Conservation (phyloP, 1,140 invertebrate species). For the Vanessa atalanta region DNA sequence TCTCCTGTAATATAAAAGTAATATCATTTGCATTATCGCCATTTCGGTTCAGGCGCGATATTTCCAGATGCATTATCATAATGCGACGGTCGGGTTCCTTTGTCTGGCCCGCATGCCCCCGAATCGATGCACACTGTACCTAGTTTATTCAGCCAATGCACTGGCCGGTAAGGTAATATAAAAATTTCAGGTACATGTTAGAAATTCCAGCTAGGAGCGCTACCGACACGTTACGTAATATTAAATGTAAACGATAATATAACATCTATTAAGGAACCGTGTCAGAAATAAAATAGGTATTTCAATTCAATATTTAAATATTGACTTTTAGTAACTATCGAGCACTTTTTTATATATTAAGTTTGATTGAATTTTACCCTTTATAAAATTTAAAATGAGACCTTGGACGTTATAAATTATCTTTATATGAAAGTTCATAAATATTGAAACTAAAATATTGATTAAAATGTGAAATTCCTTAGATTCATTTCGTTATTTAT, state of each 20-base stretch:
- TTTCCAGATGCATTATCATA: conserved; percentile 53
- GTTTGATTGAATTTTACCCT: too few relatives aligned
- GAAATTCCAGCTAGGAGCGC: conserved; percentile 11
- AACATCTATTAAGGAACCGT: background rate
- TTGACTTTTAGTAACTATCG: too few relatives aligned
- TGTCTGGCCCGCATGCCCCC: conserved; percentile 45
- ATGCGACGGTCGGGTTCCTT: conserved; percentile 48
- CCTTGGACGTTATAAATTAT: too few relatives aligned
- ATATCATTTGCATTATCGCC: conserved; percentile 41
- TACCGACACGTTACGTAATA: conserved; percentile 9
- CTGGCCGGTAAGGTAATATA: conserved; percentile 16
- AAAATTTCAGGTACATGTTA: conserved; percentile 28
- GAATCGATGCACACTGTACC: conserved; percentile 44
- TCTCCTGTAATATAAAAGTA: conserved; percentile 33
- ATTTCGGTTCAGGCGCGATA: conserved; percentile 41
- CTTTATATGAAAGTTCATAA: too few relatives aligned
- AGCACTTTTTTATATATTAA: too few relatives aligned
- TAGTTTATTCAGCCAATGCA: conserved; percentile 30
- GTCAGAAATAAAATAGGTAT: background rate
- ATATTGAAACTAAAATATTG: too few relatives aligned
- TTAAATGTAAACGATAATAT: background rate
- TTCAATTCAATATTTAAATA: background rate
- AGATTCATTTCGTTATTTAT: background rate
- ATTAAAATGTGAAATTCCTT: background rate
- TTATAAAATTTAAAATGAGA: too few relatives aligned